These are phyloP conservation scores for Turritopsis dohrnii DNA, from an alignment of 30 jellyfish, hydroid and myxozoan genomes.

Conservation along the genomic window DNA sequence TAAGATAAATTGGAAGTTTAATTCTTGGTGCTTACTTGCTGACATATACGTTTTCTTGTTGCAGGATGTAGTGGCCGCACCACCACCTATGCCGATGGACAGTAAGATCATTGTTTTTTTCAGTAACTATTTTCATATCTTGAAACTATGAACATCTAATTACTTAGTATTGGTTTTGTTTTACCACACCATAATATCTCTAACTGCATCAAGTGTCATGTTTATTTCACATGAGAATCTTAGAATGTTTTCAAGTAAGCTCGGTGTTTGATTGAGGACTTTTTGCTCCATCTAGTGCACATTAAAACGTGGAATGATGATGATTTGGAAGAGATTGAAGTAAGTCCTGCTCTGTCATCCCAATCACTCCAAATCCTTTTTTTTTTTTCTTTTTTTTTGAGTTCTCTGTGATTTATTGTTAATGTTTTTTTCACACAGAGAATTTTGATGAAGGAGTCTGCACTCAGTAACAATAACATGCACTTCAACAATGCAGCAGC, in stretches of 20 bases:
- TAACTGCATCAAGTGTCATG: too few species aligned
- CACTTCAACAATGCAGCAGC: neutral
- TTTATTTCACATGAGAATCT: too few species aligned
- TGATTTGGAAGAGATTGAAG: conserved; percentile 9
- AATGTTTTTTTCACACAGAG: neutral
- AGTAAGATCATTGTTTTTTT: neutral
- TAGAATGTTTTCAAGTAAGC: too few species aligned
- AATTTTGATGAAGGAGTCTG: neutral
- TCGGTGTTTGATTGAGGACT: too few species aligned
- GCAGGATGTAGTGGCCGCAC: neutral
- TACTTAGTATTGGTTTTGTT: too few species aligned
- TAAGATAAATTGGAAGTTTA: too few species aligned
- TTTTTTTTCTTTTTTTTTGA: too few species aligned
- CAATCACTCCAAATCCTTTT: too few species aligned
- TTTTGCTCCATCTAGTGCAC: neutral
- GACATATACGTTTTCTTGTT: neutral
- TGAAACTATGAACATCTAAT: neutral
- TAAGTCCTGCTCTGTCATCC: neutral
- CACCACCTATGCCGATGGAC: neutral
- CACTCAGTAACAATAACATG: neutral
- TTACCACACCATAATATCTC: too few species aligned
- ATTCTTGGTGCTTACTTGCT: too few species aligned
- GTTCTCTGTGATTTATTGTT: neutral
- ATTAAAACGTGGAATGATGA: neutral
- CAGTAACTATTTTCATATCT: neutral